phyloP scores from a whole-genome alignment of 2,797 vertebrate genomes.

The Acrossocheilus wenchowensis region DNA sequence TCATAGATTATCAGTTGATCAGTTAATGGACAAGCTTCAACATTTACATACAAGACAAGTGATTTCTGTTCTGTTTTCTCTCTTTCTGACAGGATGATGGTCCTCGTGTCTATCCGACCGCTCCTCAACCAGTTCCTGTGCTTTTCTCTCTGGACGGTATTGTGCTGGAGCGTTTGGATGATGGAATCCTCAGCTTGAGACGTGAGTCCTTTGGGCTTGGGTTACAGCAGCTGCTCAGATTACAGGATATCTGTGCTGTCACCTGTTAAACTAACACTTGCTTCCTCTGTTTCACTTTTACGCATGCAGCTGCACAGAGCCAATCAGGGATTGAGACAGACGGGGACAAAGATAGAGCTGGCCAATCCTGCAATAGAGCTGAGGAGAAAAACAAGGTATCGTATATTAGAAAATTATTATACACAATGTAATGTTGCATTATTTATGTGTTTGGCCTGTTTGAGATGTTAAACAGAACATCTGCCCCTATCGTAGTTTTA shows the following conservation, averaged over 20 bases:
- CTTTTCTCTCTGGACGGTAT: slow-evolving; percentile 84
- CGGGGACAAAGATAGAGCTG: slow-evolving; percentile 42
- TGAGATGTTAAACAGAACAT: background rate
- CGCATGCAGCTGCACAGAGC: slow-evolving; percentile 33
- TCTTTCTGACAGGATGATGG: slow-evolving; percentile 84
- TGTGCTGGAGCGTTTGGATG: slow-evolving; percentile 84
- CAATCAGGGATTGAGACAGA: slow-evolving; percentile 22
- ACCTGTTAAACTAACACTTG: background rate
- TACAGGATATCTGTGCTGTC: background rate
- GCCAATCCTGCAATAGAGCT: slow-evolving; percentile 53
- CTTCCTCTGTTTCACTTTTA: background rate
- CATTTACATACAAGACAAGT: no score
- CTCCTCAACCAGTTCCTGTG: slow-evolving; percentile 86
- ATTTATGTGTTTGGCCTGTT: background rate
- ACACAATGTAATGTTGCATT: background rate
- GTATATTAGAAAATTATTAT: background rate
- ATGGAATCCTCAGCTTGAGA: slow-evolving; percentile 85
- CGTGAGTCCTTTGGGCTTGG: slow-evolving; percentile 74
- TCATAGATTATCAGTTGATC: background rate
- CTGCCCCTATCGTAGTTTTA: background rate
- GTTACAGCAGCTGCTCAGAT: background rate
- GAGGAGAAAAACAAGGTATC: slow-evolving; percentile 67
- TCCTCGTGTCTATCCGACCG: slow-evolving; percentile 88
- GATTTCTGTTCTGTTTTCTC: background rate
- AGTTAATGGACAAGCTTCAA: background rate